Percentiles rank a stretch among this genome's conserved stretches.
Conservation (phyloP, 2,113 vertebrate species). For the Psittacara wagleri region DNA sequence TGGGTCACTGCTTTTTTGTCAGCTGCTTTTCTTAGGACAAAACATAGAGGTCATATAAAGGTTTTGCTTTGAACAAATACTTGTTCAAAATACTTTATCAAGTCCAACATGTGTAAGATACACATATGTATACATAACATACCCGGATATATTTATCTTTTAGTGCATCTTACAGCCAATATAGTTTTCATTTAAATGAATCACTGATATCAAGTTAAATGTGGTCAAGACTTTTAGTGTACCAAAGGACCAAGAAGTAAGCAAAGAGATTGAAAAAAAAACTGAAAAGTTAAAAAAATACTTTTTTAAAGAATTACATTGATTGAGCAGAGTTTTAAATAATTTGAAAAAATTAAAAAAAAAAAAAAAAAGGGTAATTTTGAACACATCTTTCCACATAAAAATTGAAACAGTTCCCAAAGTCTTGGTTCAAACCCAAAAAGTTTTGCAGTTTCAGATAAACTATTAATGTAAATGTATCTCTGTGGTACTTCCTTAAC, state of each 20-base stretch:
- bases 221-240: accelerated
- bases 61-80: background rate
- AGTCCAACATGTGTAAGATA: background rate
- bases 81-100: background rate
- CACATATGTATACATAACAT: background rate
- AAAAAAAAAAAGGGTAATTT: background rate
- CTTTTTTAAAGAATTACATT: background rate
- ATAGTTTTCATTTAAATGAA: background rate
- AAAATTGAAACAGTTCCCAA: background rate
- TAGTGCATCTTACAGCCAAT: background rate
- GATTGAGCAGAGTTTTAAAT: background rate
- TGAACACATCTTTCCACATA: background rate
- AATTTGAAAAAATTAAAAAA: background rate
- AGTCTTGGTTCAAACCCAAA: background rate
- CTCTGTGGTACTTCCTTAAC: background rate
- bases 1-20: background rate
- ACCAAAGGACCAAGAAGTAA: background rate
- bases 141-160: background rate
- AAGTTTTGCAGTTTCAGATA: background rate
- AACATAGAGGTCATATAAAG: background rate
- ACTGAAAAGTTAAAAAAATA: background rate
- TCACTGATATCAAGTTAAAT: background rate
- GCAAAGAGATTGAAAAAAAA: background rate
- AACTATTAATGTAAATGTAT: background rate
- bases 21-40: background rate